Conservation (phyloP, 2,113 vertebrate genomes). For the Ranitomeya variabilis region DNA sequence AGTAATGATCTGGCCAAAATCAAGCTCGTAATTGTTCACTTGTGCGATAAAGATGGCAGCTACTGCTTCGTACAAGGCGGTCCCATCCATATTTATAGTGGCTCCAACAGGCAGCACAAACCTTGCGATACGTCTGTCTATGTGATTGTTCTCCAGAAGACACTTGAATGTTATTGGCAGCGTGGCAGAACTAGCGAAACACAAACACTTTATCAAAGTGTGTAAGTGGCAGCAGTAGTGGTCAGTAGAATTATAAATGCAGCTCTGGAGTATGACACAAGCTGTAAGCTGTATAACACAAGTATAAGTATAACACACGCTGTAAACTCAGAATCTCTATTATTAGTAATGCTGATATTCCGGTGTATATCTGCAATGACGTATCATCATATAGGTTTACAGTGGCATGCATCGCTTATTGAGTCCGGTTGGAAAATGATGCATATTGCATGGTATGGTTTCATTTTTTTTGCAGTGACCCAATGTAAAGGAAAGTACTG, state of each 20-base stretch:
- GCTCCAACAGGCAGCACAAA: constrained; percentile 94
- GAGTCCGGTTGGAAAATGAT: too few relatives aligned
- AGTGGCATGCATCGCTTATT: too few relatives aligned
- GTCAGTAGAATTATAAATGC: background rate
- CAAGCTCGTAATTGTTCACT: constrained; percentile 95
- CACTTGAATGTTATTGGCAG: constrained; percentile 99
- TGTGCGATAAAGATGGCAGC: constrained; percentile 97
- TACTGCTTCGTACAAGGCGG: constrained; percentile 92
- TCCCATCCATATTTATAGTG: constrained; percentile 98
- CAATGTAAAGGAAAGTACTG: too few relatives aligned
- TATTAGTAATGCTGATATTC: too few relatives aligned
- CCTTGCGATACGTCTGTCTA: constrained; percentile 91
- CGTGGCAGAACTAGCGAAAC: constrained; percentile 87
- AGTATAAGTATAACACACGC: background rate
- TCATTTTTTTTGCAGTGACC: too few relatives aligned
- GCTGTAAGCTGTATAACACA: too few relatives aligned
- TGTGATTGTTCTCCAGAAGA: constrained; percentile 96
- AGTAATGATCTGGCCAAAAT: constrained; percentile 96
- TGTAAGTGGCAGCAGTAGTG: background rate
- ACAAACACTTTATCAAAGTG: background rate
- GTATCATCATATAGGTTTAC: too few relatives aligned
- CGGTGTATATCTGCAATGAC: too few relatives aligned
- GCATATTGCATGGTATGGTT: too few relatives aligned
- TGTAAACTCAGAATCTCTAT: background rate
- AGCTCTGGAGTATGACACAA: background rate